Conservation (phyloP, 2,113 vertebrate genomes). For the Percina caprodes region DNA sequence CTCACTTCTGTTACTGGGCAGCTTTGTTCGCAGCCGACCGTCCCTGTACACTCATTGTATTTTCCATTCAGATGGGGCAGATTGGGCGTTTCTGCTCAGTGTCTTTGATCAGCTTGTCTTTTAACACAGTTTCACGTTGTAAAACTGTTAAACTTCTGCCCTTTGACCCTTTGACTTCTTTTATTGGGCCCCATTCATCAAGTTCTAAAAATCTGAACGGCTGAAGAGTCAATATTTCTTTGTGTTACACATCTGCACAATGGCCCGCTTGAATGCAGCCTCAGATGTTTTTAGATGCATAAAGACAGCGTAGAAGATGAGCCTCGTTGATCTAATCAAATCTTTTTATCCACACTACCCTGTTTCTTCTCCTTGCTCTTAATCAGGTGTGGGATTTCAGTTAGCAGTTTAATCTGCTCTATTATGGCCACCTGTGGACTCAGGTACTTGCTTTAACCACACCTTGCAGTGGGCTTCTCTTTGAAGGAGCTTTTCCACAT, state of each 20-base stretch:
- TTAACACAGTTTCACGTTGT: conserved; percentile 64
- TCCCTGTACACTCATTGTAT: conserved; percentile 49
- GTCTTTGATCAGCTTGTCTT: conserved; percentile 70
- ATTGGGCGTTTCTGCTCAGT: conserved; percentile 38
- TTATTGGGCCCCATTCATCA: conserved; percentile 50
- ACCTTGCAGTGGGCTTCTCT: conserved; percentile 67
- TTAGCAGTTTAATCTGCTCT: conserved; percentile 55
- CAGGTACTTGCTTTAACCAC: conserved; percentile 74
- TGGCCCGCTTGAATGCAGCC: background rate
- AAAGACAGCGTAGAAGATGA: conserved; percentile 12
- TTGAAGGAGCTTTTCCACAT: conserved; percentile 77
- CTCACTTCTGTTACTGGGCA: conserved; percentile 62
- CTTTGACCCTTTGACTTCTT: conserved; percentile 52
- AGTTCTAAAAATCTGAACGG: conserved; percentile 16
- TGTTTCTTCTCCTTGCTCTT: conserved; percentile 26
- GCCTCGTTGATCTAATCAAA: conserved; percentile 36
- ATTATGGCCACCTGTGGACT: conserved; percentile 76
- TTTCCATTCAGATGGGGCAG: conserved; percentile 42
- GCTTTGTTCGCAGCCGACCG: conserved; percentile 42
- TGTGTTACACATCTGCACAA: conserved; percentile 24
- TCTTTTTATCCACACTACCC: conserved; percentile 16
- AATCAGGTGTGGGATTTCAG: conserved; percentile 74
- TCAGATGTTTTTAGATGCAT: conserved; percentile 7
- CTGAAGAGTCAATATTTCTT: conserved; percentile 31
- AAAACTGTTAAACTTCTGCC: conserved; percentile 57